phyloP scores from a whole-genome alignment of 2,113 vertebrate genomes.

The Herpetotheres cachinnans region DNA sequence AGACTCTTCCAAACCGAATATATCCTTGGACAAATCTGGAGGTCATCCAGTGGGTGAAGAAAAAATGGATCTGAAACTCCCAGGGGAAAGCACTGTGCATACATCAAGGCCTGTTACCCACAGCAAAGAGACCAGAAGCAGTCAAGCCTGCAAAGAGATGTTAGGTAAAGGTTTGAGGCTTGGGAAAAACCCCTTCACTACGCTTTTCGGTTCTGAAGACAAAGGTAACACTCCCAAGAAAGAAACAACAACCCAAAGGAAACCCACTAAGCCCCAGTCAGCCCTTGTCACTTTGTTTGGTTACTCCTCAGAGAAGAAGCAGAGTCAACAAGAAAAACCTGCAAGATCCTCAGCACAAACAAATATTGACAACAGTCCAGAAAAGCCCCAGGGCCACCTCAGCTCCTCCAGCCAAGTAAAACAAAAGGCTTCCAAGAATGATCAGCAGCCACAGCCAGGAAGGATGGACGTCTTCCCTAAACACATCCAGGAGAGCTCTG shows the following conservation, averaged over 20 bases:
- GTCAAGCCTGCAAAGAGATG: constrained; percentile 47
- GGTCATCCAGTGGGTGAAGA: background rate
- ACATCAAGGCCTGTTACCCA: background rate
- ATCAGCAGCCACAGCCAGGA: background rate
- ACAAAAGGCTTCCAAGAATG: background rate
- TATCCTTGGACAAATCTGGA: background rate
- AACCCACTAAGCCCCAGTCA: constrained; percentile 64
- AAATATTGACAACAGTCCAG: background rate
- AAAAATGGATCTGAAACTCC: background rate
- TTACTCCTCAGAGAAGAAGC: constrained; percentile 66
- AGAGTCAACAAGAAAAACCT: background rate
- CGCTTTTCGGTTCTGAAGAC: constrained; percentile 70
- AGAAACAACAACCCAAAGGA: constrained; percentile 35
- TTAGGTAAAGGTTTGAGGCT: constrained; percentile 61
- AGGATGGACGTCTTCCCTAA: background rate
- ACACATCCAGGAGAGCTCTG: background rate
- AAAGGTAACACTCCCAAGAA: constrained; percentile 58
- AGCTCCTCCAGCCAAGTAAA: background rate
- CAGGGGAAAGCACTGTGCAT: background rate
- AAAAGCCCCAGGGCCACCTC: background rate
- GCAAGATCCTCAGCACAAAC: background rate
- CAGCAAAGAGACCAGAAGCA: constrained; percentile 35
- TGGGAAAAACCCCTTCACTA: constrained; percentile 71
- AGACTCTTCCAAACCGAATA: background rate
- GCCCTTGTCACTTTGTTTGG: constrained; percentile 75